Evolutionary conservation across 2,797 vertebrate species (phyloP), one percentile per base, ranked within the genome.

Genomic region (Enteromius viviparus): DNA sequence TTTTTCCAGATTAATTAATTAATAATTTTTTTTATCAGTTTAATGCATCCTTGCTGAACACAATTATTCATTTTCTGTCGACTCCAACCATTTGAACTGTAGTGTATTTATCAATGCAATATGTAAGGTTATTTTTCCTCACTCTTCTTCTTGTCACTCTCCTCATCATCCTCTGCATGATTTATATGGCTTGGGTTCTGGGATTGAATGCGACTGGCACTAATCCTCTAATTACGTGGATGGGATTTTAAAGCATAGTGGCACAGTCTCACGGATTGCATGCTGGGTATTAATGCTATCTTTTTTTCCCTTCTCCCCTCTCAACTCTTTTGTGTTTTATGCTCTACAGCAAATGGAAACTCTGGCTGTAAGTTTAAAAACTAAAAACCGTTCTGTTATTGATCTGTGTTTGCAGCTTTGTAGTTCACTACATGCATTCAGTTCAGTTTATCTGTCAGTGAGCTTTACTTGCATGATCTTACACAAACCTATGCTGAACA

Each of bases 281-380:
- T 79, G 91, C 96, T 96, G 88, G 94, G 96, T 94, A 97, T 93
- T 97, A 96, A 97, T 87, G 90, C 95, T 96, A 85, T 95, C 87
- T 97, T 92, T 97, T 96, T 94, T 96, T 96, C 96, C 76, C 77
- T 96, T 94, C 96, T 96, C 96, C 76, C 77, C 93, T 95, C 94
- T 94, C 77, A 84, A 91, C 87, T 93, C 94, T 94, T 92, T 96
- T 94, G 96, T 96, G 90, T 91, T 95, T 95, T 95, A 97, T 94
- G 96, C 96, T 96, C 95, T 95, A 93, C 97, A 99, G 98, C 98
- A 99, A 99, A 99, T 99, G 98, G 98, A 99, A 93, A 98, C 97
- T 96, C 98, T 99, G 95, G 98, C 98, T 96, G 98, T 99, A 99
- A 99, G 98, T 99, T 94, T 86, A 93, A 95, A 95, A 93, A 88